Conservation (phyloP, 1,140 invertebrate genomes). For the Triops cancriformis region DNA sequence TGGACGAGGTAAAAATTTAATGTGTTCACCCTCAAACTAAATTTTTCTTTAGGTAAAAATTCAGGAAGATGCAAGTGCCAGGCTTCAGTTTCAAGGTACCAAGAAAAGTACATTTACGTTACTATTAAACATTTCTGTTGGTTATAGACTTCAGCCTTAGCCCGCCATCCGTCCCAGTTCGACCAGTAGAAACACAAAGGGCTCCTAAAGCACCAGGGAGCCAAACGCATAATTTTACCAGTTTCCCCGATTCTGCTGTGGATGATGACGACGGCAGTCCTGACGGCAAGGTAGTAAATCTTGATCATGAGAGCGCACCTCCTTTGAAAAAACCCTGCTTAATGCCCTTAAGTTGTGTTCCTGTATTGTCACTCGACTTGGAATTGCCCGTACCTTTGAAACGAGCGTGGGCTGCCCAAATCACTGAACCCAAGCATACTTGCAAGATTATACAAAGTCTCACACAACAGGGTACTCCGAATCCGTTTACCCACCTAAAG, state of each 20-base stretch:
- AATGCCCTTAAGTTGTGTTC: conserved; percentile 16
- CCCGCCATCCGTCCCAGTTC: not conserved
- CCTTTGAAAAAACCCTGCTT: not conserved
- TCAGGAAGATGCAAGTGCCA: not conserved
- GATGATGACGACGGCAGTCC: conserved; percentile 32
- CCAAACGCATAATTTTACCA: conserved; percentile 38
- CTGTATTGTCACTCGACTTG: conserved; percentile 16
- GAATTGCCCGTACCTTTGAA: conserved; percentile 16
- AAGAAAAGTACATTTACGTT: not conserved
- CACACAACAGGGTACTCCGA: conserved; percentile 5
- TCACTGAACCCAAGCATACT: conserved; percentile 28
- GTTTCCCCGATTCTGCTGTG: conserved; percentile 39
- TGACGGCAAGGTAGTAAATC: conserved; percentile 23
- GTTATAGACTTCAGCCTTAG: not conserved
- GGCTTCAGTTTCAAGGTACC: not conserved
- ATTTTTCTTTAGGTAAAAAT: not conserved
- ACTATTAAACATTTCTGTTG: not conserved
- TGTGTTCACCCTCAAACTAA: too few species aligned
- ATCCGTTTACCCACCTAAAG: conserved; percentile 27
- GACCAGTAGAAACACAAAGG: not conserved
- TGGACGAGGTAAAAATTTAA: not conserved
- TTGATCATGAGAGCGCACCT: not conserved
- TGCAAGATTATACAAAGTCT: conserved; percentile 21
- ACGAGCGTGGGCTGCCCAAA: conserved; percentile 20
- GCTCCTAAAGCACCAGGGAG: not conserved